Conservation (phyloP, 2,888 invertebrate species). For the Drosophila koepferae region DNA sequence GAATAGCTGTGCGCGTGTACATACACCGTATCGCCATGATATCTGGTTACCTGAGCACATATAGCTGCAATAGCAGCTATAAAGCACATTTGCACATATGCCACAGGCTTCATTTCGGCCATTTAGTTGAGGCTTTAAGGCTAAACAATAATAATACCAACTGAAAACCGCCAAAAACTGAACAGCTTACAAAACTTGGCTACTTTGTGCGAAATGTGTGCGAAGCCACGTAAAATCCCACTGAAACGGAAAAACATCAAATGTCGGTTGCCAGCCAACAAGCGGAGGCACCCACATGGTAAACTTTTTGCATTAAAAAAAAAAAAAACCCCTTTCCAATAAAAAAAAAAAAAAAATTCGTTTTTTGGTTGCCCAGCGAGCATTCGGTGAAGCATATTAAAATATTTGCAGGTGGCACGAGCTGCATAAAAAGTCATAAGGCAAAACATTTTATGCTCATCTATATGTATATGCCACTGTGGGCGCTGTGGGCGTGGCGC, state of each 20-base stretch:
- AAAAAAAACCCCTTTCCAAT: background rate
- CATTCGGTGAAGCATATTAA: conserved; percentile 72
- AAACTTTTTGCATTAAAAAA: background rate
- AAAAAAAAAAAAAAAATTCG: conserved; percentile 3
- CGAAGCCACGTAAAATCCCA: conserved; percentile 56
- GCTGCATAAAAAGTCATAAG: conserved; percentile 78
- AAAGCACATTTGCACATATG: conserved; percentile 29
- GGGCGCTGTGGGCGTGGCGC: conserved; percentile 55
- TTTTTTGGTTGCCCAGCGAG: conserved; percentile 7
- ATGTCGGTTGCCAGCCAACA: conserved; percentile 6
- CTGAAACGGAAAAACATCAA: conserved; percentile 40
- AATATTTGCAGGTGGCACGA: conserved; percentile 69
- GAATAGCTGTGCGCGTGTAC: conserved; percentile 42
- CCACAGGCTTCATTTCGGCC: conserved; percentile 42
- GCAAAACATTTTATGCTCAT: conserved; percentile 72
- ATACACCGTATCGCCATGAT: conserved; percentile 2
- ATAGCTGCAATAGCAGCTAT: background rate
- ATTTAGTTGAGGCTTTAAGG: conserved; percentile 63
- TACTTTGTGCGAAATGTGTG: conserved; percentile 63
- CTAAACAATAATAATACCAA: conserved; percentile 55
- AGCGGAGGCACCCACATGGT: conserved; percentile 21
- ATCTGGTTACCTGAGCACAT: conserved; percentile 14
- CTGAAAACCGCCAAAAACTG: conserved; percentile 16
- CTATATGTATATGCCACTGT: conserved; percentile 21
- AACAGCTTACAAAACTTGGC: conserved; percentile 51